Evolutionary conservation across 2,113 vertebrate genomes (phyloP), one percentile per base, ranked within the genome.

Genomic region (Merops nubicus): DNA sequence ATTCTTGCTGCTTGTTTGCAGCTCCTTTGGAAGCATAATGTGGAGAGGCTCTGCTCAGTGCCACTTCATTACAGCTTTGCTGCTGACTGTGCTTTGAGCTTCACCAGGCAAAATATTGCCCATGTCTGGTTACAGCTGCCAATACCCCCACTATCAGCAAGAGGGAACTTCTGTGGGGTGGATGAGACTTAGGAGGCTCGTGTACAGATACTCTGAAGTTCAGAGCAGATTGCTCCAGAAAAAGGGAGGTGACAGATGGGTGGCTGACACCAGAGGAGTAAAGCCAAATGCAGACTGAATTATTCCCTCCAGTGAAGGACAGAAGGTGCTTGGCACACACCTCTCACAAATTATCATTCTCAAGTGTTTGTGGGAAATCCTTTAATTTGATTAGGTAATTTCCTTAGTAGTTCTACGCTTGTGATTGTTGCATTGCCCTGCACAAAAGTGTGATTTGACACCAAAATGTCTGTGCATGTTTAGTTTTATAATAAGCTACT

Each of bases 191-290:
- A 80, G 45, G 50, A 89, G 42, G 48, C 72, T 73, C 25, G 25
- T 74, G 54, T 90, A 45, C 45, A 77, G 83, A 11, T 69, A 18
- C 15, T 31, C 29, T 5, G 36, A 48, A 91, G 22, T 59, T 38
- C 15, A 42, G 83, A 86, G 68, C 83, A 89, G 73, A 87, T 91
- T 68, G 94, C 31, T 18, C 38, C 64, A 56, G 91, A 47, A 74
- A 7, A 91, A 89, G 43, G 70, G 68, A 45, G 83, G 78, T 92
- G 85, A 79, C 79, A 88, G 88, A 54, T 95, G 81, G 85, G 62
- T 90, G 78, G 28, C 76, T 86, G 83, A 57, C 54, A 68, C 60
- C 22, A 31, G 51, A 86, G 56, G 59, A 56, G 42, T 72, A 65
- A 94, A 86, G 51, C 69, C 0, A 0, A 92, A 89, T 43, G 56